A percentile compares a stretch with the other conserved stretches of the same genome.
Conservation (phyloP, 1,140 invertebrate genomes). For the Sarcophaga peregrina region DNA sequence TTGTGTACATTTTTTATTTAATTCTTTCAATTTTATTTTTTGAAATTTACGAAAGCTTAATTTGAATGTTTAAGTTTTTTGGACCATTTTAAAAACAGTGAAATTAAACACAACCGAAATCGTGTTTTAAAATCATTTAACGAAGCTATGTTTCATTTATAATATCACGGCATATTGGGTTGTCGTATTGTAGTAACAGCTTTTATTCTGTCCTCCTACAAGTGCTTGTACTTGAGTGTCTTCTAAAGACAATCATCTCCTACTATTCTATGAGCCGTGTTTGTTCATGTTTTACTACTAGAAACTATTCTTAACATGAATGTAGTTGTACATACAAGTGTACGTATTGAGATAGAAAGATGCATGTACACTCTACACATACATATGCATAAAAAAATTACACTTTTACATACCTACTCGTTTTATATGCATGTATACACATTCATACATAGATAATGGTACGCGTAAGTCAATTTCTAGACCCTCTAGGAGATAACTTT, state of each 20-base stretch:
- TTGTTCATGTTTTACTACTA: neutral
- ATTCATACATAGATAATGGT: neutral
- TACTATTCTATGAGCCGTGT: neutral
- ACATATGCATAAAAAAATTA: no score
- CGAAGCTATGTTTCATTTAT: no score
- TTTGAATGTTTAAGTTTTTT: no score
- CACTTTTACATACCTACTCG: no score
- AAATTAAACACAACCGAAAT: no score
- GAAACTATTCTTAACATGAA: conserved; percentile 8
- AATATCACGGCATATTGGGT: neutral
- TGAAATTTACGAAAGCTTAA: no score
- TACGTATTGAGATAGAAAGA: neutral
- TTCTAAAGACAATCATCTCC: conserved; percentile 27
- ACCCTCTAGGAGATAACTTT: neutral
- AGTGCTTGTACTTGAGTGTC: conserved; percentile 29
- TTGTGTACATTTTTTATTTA: no score
- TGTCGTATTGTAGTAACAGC: neutral
- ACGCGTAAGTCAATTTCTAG: neutral
- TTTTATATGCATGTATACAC: no score
- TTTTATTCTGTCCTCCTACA: conserved; percentile 10
- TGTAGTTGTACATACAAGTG: neutral
- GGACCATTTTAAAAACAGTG: no score
- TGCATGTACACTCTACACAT: neutral
- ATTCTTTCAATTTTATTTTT: no score
- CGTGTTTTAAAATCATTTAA: no score